Evolutionary conservation across 2,113 vertebrate species (phyloP).

Genomic region (Callipepla squamata): DNA sequence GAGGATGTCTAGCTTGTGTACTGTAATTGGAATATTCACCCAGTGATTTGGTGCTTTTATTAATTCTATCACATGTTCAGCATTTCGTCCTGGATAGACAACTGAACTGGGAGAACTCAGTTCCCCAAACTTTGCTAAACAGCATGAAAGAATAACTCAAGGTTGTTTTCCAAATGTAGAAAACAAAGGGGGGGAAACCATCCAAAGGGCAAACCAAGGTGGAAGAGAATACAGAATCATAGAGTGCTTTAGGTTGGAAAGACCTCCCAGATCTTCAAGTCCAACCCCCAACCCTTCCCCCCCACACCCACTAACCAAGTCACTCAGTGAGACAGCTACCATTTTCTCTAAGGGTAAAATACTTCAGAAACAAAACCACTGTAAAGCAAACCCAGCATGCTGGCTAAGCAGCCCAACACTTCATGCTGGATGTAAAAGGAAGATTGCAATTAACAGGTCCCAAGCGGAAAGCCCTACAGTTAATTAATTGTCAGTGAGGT

Average conservation of each 20-base stretch:
- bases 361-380: not conserved
- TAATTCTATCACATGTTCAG: not conserved
- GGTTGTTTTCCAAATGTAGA: not conserved
- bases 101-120: not conserved
- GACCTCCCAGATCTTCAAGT: no score
- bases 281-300: no score
- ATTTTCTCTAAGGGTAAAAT: no score
- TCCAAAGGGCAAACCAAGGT: not conserved
- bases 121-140: not conserved
- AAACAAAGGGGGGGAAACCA: not conserved
- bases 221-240: not conserved
- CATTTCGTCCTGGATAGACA: not conserved
- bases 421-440: not conserved
- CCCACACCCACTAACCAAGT: no score
- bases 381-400: not conserved
- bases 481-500: not conserved
- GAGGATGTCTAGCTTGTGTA: conserved; percentile 33
- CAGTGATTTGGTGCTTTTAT: conserved; percentile 3
- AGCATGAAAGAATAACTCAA: not conserved
- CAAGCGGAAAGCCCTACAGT: rapidly evolving
- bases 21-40: conserved; percentile 22
- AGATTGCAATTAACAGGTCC: not conserved
- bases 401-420: not conserved
- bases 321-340: no score
- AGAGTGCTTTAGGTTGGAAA: no score